phyloP scores from a whole-genome alignment of 2,888 invertebrate genomes.

The Anoncus sp. region DNA sequence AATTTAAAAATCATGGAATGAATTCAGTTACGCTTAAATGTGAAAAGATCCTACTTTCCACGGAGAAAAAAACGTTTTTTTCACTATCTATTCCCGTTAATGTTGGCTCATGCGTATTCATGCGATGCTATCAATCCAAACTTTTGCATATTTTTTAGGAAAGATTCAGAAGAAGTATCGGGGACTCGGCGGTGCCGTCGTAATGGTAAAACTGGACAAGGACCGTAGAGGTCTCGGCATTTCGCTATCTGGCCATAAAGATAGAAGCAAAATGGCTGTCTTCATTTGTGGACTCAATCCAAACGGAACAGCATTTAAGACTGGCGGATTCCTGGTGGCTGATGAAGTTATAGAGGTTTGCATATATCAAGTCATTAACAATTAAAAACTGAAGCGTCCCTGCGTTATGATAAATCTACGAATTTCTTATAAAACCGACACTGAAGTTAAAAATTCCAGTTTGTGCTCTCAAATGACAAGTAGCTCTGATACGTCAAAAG shows the following conservation, averaged over 20 bases:
- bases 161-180: conserved; percentile 97
- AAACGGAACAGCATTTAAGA: conserved; percentile 90
- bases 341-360: conserved; percentile 97
- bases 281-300: conserved; percentile 98
- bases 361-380: neutral
- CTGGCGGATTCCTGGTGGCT: conserved; percentile 92
- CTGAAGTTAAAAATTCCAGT: no score
- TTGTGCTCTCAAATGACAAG: no score
- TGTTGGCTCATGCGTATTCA: neutral
- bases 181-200: conserved; percentile 88
- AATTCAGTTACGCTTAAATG: no score
- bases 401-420: neutral
- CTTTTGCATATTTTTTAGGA: conserved; percentile 85
- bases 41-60: no score
- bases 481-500: no score
- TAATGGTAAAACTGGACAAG: conserved; percentile 91
- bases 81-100: no score
- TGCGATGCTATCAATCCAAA: neutral
- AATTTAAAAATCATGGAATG: no score
- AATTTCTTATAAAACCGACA: neutral
- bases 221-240: conserved; percentile 93
- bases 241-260: conserved; percentile 96
- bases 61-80: no score
- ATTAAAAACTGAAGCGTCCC: neutral
- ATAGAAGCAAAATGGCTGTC: conserved; percentile 97